Base-by-base conservation (phyloP, 2,888 invertebrate genomes). In the Erebia epiphron region DNA sequence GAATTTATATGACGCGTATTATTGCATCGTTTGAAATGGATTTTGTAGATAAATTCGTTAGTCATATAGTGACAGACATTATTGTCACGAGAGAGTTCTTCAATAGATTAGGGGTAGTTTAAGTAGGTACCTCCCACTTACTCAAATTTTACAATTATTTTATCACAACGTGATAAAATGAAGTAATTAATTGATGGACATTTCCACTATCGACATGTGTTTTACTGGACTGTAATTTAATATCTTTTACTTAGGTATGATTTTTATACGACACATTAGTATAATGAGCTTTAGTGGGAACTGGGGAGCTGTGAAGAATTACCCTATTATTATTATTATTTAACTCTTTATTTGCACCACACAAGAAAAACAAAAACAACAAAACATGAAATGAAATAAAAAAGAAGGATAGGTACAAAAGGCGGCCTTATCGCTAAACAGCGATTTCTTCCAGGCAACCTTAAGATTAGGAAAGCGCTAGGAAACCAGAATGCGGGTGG, bases 1-100 rank as follows among this genome's bases (percentile, higher is more conserved):
- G 69, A 58, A 68, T 75, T 73, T 71, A 68, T 64, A 57, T 54
- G 61, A 67, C 56, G 69, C 35, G 60, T 43, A 64, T 56, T 14
- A 63, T 67, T 18, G 26, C 50, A 50, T 50, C 50, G 50, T 50
- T 50, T 54, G 2, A 54, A 46, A 16, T 54, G 16, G n/a, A 54
- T 46, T 62, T n/a, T 52, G 69, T 41, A 58, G 46, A 61, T 58
- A 69, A 67, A 43, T 43, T 50, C 49, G 54, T 43, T 26, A 26
- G 46, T 49, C 43, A 11, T 60, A 46, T 46, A 18, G 43, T 46
- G 61, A 26, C 13, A 18, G 21, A 49, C 18, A 18, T 26, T 26
- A 26, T 26, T 26, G 3, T 21, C 1, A 26, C 8, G 46, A 46
- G 13, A 46, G 3, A 13, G 7, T 2, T 43, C 21, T 26, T 18